Evolutionary conservation across 1,140 invertebrate species (phyloP).

Genomic region (Akabosia matsudoensis): DNA sequence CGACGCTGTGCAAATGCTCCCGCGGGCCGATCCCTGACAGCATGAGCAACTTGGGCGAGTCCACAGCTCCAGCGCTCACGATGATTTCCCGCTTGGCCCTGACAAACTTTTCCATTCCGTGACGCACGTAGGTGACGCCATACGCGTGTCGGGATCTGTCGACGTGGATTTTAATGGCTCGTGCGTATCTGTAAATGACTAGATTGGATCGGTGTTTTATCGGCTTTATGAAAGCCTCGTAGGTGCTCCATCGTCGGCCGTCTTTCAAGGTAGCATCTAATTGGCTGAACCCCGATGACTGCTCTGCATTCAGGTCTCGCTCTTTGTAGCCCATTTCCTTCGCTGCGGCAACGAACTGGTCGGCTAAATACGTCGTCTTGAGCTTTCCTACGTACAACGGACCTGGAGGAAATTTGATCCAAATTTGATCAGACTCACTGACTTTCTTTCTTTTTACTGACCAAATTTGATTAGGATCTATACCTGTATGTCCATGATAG

Average conservation of each 20-base stretch:
- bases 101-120: slow-evolving; percentile 38
- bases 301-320: slow-evolving; percentile 86
- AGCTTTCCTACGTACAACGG: slow-evolving; percentile 35
- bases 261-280: slow-evolving; percentile 63
- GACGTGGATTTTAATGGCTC: slow-evolving; percentile 54
- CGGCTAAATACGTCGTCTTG: slow-evolving; percentile 52
- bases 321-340: slow-evolving; percentile 79
- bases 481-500: slow-evolving; percentile 15
- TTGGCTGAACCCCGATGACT: slow-evolving; percentile 66
- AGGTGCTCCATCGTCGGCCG: slow-evolving; percentile 70
- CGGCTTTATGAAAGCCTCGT: slow-evolving; percentile 69
- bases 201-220: slow-evolving; percentile 62
- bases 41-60: slow-evolving; percentile 54
- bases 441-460: too few species aligned
- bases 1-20: slow-evolving; percentile 25
- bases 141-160: slow-evolving; percentile 36
- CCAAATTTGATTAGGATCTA: too few species aligned
- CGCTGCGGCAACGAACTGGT: slow-evolving; percentile 83
- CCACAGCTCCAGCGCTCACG: slow-evolving; percentile 51
- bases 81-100: slow-evolving; percentile 42
- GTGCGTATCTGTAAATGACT: slow-evolving; percentile 61
- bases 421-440: too few species aligned
- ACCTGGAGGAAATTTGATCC: too few species aligned
- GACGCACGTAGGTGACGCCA: slow-evolving; percentile 40
- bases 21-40: slow-evolving; percentile 31